Base-by-base conservation (phyloP, 1,140 invertebrate genomes). In the Aradophagus sp. region DNA sequence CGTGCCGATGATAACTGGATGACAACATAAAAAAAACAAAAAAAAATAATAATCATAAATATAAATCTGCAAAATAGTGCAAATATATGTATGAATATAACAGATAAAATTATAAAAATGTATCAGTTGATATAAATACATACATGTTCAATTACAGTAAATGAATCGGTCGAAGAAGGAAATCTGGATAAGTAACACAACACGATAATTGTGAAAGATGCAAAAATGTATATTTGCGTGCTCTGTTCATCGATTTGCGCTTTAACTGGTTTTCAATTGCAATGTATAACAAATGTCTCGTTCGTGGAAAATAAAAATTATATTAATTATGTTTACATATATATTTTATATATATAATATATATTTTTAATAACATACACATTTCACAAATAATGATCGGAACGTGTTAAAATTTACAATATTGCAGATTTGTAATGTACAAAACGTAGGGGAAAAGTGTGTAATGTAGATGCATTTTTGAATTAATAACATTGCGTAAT, bases 331-430 rank as follows among this genome's bases (percentile, higher is more conserved):
- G 31, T 48, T 56, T 62, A 59, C 29, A 71, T 56, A 58, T 44
- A 67, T 70, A 31, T 8, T 31, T 6, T 31, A 31, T 31, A 53
- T 34, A 53, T 52, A 56, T 59, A 53, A 52, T 63, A 50, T 44
- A 29, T 50, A 39, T 62, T 17, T 45, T 58, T 61, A 56, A 59
- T 59, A 67, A 68, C 47, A 70, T 58, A 63, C 50, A 73, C 52
- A 72, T 72, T 69, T 73, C 56, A 73, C 58, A 26, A 76, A 77
- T 61, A 75, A 72, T 73, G 72, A 62, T 39, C 66, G 61, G 58
- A 67, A 76, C 71, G 68, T 65, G 16, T 72, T 76, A 50, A 73
- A 79, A 55, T 83, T 82, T 81, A 83, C 80, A 81, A 5, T 45
- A 34, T 76, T 48, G 63, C 58, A 69, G 67, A 66, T 42, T 50